Evolutionary conservation across 2,888 invertebrate species (phyloP), one percentile per base, ranked within the genome.

Genomic region (Agrilus cyanescens): DNA sequence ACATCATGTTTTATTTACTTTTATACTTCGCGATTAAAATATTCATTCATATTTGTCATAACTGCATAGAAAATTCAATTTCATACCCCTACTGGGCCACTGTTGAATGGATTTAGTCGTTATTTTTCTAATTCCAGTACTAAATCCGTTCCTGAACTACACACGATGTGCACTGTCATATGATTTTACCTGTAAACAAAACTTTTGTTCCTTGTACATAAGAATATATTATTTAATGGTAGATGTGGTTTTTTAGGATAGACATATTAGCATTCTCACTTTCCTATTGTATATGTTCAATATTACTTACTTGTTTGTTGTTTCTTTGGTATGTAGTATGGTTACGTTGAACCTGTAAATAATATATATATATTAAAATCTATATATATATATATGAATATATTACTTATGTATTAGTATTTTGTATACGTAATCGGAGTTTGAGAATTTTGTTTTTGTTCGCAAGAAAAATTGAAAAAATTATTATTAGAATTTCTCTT

Each of bases 141-240:
- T n/a, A n/a, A n/a, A n/a, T n/a, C n/a, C n/a, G n/a, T n/a, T n/a
- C n/a, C n/a, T n/a, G n/a, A n/a, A n/a, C n/a, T n/a, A n/a, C n/a
- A n/a, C n/a, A n/a, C 25, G 25, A 25, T 25, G 25, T 25, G 25
- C 4, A 10, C 10, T 25, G 25, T 25, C 25, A 25, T 25, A 25
- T 25, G 10, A 25, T 10, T 25, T 25, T 25, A 25, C 10, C 10
- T 10, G 25, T 25, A 4, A 25, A n/a, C 62, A 64, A 63, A 55
- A 54, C 64, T 66, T 66, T 65, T 63, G 65, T 66, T 65, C 66
- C 65, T 65, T 63, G 62, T 65, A 64, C 56, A 63, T 63, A 62
- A 51, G 51, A 55, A 57, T 55, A 57, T 49, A 47, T 48, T 52
- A 50, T 52, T 52, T 49, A 50, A 46, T 51, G 30, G 32, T 46